Evolutionary conservation across 1,140 invertebrate species (phyloP).

Genomic region (Caenorhabditis brenneri): DNA sequence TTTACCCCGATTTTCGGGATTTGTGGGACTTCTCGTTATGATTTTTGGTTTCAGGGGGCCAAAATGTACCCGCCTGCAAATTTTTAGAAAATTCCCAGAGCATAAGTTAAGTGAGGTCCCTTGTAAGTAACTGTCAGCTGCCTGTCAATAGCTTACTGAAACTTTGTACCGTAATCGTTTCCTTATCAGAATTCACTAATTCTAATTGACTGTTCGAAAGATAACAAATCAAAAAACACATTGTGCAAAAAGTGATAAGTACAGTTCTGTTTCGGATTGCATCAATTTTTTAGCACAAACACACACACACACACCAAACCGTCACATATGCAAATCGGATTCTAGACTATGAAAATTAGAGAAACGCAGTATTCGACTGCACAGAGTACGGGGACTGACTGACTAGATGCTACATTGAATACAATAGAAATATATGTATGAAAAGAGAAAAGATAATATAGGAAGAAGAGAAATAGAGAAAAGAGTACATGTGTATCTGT

Average conservation of each 20-base stretch:
- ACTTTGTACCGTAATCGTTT: no score
- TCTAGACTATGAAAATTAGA: not conserved
- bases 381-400: slow-evolving; percentile 39
- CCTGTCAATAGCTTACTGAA: no score
- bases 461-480: no score
- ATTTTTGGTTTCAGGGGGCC: no score
- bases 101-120: no score
- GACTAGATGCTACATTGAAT: not conserved
- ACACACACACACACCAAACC: not conserved
- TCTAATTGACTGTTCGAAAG: not conserved
- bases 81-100: no score
- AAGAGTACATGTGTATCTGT: not conserved
- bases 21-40: no score
- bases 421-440: not conserved
- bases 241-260: not conserved
- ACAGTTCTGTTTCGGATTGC: not conserved
- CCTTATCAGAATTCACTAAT: no score
- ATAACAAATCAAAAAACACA: not conserved
- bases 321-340: slow-evolving; percentile 26
- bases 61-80: no score
- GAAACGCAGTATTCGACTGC: not conserved
- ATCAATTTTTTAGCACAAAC: not conserved
- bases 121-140: no score
- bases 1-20: no score
- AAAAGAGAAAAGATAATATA: not conserved